phyloP scores from a whole-genome alignment of 2,888 invertebrate genomes.

The Strigamia crassipes region DNA sequence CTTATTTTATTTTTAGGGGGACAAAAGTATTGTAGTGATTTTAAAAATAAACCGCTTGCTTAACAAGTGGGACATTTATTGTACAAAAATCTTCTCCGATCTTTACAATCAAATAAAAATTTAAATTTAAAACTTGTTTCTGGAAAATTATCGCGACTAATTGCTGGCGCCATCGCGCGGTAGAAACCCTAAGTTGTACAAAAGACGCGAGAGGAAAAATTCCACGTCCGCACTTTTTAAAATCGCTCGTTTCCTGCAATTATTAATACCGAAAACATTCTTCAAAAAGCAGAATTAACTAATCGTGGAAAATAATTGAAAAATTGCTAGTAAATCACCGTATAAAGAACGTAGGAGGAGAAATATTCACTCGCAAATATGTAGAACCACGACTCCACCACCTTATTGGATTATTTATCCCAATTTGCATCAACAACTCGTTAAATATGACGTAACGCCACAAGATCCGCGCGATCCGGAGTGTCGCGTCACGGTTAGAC shows the following conservation, averaged over 20 bases:
- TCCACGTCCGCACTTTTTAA: neutral
- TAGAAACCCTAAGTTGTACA: neutral
- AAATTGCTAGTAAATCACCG: neutral
- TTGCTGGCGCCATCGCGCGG: neutral
- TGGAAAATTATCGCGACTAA: neutral
- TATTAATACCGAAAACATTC: neutral
- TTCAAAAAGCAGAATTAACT: neutral
- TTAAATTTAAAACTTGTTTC: neutral
- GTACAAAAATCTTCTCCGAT: constrained; percentile 29
- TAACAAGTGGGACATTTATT: neutral
- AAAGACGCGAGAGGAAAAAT: neutral
- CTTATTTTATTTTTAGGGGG: constrained; percentile 8
- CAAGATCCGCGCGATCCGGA: neutral
- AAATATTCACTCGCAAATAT: neutral
- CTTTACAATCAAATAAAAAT: constrained; percentile 27
- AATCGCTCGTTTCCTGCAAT: neutral
- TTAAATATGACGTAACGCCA: neutral
- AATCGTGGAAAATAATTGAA: neutral
- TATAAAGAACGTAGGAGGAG: constrained; percentile 11
- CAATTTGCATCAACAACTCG: neutral
- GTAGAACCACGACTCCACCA: no score
- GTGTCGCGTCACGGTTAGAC: neutral
- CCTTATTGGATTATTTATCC: no score
- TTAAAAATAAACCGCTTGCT: constrained; percentile 8
- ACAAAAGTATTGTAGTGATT: constrained; percentile 8